Base-by-base conservation (phyloP, 2,888 invertebrate species). In the Acronicta alni region DNA sequence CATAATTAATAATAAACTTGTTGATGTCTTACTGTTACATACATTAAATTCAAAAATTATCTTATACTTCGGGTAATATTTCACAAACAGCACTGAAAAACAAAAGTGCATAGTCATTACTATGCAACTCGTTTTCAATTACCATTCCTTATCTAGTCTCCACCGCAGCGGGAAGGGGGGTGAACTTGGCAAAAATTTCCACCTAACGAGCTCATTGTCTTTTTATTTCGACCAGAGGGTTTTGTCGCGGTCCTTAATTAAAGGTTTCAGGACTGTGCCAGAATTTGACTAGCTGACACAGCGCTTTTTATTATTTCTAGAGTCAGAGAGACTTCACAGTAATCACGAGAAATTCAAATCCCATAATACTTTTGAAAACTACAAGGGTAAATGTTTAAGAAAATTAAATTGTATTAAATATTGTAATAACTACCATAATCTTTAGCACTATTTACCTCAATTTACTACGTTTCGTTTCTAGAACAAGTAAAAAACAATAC, bases 141-240 rank as follows among this genome's bases (percentile, higher is more conserved):
- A 90, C 85, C 83, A 88, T 89, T 88, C 85, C 81, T 82, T 83
- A 82, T 77, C 79, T 77, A 77, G 79, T 67, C 75, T 74, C 78
- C 78, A 75, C 77, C 74, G 72, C 67, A 60, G 67, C 43, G 55
- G 59, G 39, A 9, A 53, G 63, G 57, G 57, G 62, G 69, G 76
- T 73, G 77, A 79, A 79, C 78, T 82, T 82, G 84, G 85, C 83
- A 85, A 87, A 69, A 69, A 67, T 61, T 55, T 53, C 87, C 87
- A 86, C 86, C 77, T 91, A 91, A 91, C 88, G 88, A 91, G 86
- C 82, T 81, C 85, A 90, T 91, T 92, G 91, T 91, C 84, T 89
- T 90, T 88, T 90, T 90, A 88, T 90, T 89, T 89, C 84, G 84
- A 72, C 77, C 85, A 82, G 88, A 86, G 87, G 87, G 86, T 84